A percentile compares a stretch with the other conserved stretches of the same genome.
phyloP scores from a whole-genome alignment of 2,888 invertebrate genomes.

The Drosophila affinis region DNA sequence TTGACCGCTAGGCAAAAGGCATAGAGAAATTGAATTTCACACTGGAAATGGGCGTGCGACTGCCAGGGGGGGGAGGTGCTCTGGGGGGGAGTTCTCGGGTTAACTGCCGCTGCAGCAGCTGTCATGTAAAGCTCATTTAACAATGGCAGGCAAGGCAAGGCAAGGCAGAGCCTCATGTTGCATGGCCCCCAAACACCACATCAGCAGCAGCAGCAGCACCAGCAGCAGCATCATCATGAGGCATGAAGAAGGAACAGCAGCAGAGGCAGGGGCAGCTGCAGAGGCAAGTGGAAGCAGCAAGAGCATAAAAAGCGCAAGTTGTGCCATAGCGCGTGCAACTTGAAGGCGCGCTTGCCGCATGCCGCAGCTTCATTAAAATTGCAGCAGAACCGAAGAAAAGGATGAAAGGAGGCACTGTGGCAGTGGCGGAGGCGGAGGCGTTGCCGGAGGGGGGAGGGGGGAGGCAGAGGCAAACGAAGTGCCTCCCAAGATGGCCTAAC shows the following conservation, averaged over 20 bases:
- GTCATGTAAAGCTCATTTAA: constrained; percentile 55
- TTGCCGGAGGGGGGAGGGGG: constrained; percentile 2
- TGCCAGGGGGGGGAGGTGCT: not conserved
- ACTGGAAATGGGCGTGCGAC: constrained; percentile 25
- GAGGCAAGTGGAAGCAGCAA: not conserved
- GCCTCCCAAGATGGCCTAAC: constrained; percentile 65
- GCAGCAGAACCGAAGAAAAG: constrained; percentile 58
- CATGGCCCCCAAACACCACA: constrained; percentile 1
- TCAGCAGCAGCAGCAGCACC: not conserved
- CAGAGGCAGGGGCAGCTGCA: not conserved
- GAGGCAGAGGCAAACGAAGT: constrained; percentile 10
- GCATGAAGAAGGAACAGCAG: not conserved
- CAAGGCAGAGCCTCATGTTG: constrained; percentile 12
- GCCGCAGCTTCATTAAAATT: constrained; percentile 79
- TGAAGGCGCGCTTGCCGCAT: constrained; percentile 70
- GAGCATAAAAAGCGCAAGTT: constrained; percentile 74
- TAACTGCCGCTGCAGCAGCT: constrained; percentile 39
- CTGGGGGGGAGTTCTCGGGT: constrained; percentile 12
- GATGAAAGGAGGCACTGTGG: not conserved
- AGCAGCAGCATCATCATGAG: constrained; percentile 28
- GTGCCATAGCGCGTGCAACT: constrained; percentile 75
- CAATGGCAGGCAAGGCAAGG: constrained; percentile 26
- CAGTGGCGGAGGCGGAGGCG: not conserved
- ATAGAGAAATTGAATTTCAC: constrained; percentile 60
- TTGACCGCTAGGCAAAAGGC: constrained; percentile 49